phyloP scores from a whole-genome alignment of 1,140 invertebrate species.

The Sogatella furcifera region DNA sequence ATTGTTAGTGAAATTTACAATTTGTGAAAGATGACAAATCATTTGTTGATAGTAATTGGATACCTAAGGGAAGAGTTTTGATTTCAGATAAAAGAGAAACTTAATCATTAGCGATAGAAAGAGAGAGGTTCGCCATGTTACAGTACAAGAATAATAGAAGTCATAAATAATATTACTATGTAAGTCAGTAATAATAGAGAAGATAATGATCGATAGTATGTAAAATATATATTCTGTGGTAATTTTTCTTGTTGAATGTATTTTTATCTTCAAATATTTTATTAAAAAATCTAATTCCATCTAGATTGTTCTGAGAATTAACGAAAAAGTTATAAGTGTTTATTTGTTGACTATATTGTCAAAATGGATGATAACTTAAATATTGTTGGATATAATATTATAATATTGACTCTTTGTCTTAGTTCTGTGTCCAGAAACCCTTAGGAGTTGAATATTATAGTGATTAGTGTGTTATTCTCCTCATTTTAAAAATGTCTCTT shows the following conservation, averaged over 20 bases:
- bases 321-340: background rate
- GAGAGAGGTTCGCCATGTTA: slow-evolving; percentile 14
- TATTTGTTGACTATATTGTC: background rate
- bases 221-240: slow-evolving; percentile 21
- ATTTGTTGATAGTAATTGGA: background rate
- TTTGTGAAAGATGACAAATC: background rate
- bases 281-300: slow-evolving; percentile 10
- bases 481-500: too few relatives aligned
- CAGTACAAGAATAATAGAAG: slow-evolving; percentile 21
- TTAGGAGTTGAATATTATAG: too few relatives aligned
- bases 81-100: background rate
- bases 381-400: background rate
- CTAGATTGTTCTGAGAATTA: slow-evolving; percentile 8
- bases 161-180: slow-evolving; percentile 22
- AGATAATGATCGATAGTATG: slow-evolving; percentile 10
- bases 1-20: background rate
- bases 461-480: too few relatives aligned
- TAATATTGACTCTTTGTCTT: too few relatives aligned
- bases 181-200: slow-evolving; percentile 17
- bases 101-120: slow-evolving; percentile 14
- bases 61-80: background rate
- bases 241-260: slow-evolving; percentile 26
- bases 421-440: too few relatives aligned
- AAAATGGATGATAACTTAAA: background rate
- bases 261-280: slow-evolving; percentile 26